Percentiles rank a stretch among this genome's conserved stretches.
These are phyloP conservation scores for Thalassoma bifasciatum DNA, from an alignment of 2,113 vertebrate species.

Conservation along the genomic window DNA sequence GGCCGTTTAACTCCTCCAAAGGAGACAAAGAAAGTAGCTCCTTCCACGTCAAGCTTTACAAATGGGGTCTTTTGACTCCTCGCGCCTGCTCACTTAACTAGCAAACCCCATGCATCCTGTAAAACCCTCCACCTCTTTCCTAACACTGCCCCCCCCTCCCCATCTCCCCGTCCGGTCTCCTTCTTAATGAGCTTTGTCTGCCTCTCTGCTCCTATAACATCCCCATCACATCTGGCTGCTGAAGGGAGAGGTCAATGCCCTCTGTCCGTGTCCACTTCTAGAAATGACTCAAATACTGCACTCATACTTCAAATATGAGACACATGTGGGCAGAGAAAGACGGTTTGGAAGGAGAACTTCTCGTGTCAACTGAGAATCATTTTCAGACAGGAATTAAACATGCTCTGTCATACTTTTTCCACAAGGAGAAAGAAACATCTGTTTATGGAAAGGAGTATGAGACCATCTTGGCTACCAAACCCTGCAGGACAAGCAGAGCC, in stretches of 20 bases:
- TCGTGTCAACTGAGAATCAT: constrained; percentile 34
- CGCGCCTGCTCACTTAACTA: constrained; percentile 31
- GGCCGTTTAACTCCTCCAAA: not conserved
- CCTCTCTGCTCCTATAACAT: constrained; percentile 59
- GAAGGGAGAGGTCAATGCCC: constrained; percentile 69
- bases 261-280: constrained; percentile 57
- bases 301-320: constrained; percentile 67
- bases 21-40: constrained; percentile 28
- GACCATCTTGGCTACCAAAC: not conserved
- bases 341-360: constrained; percentile 14
- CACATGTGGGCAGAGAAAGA: constrained; percentile 9
- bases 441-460: constrained; percentile 39
- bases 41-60: constrained; percentile 5
- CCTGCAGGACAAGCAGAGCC: constrained; percentile 21
- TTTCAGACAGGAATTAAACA: constrained; percentile 22
- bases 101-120: constrained; percentile 57
- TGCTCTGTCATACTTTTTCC: constrained; percentile 41
- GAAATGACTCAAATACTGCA: constrained; percentile 61
- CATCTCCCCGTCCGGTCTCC: constrained; percentile 17
- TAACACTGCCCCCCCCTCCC: not conserved
- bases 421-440: constrained; percentile 55
- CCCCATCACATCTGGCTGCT: constrained; percentile 72
- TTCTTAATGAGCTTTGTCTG: constrained; percentile 78
- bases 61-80: constrained; percentile 35
- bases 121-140: constrained; percentile 46